Evolutionary conservation across 2,113 vertebrate genomes (phyloP).

Genomic region (Antigone vipio): DNA sequence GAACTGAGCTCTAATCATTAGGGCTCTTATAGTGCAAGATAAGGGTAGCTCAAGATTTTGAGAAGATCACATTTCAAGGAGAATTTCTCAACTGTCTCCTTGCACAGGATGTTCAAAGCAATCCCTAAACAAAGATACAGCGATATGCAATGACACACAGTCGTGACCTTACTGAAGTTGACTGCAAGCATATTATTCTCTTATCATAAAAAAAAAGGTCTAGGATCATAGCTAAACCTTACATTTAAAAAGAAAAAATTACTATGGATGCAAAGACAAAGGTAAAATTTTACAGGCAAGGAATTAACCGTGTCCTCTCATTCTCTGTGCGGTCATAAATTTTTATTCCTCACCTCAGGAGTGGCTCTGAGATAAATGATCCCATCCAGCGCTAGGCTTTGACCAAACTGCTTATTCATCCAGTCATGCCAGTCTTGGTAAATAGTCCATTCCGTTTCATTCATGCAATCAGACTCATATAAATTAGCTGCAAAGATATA

Average conservation of each 20-base stretch:
- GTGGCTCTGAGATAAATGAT: constrained; percentile 92
- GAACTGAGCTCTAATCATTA: neutral
- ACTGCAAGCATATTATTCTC: neutral
- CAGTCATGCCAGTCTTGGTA: constrained; percentile 96
- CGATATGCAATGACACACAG: neutral
- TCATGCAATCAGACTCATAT: constrained; percentile 91
- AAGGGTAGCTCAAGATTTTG: neutral
- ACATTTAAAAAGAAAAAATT: neutral
- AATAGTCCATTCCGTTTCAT: constrained; percentile 91
- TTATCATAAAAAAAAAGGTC: neutral
- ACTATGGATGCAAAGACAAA: neutral
- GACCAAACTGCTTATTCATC: constrained; percentile 88
- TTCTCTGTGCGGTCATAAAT: rapidly evolving
- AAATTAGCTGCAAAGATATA: constrained; percentile 94
- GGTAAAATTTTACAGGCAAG: neutral
- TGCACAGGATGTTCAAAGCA: neutral
- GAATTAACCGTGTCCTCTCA: rapidly evolving
- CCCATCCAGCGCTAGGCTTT: constrained; percentile 85
- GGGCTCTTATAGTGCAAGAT: neutral
- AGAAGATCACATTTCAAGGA: neutral
- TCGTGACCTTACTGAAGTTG: neutral
- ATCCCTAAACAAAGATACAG: neutral
- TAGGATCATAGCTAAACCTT: neutral
- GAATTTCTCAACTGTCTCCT: neutral
- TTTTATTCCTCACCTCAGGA: constrained; percentile 81